phyloP scores from a whole-genome alignment of 1,140 invertebrate species.

The Drosophila punjabiensis region DNA sequence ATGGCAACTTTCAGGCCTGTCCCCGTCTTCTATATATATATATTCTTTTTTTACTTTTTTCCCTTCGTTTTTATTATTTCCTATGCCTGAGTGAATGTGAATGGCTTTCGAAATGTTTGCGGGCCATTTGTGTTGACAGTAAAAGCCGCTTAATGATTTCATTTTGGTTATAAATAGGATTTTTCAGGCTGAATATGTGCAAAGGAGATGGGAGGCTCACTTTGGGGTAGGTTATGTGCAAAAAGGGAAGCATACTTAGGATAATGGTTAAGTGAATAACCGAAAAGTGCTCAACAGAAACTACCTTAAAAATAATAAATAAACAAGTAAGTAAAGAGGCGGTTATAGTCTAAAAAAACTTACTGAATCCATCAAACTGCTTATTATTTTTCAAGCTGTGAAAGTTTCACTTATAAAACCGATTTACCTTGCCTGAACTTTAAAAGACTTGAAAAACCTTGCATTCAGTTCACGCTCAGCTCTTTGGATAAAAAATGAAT shows the following conservation, averaged over 20 bases:
- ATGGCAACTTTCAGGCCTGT: conserved; percentile 53
- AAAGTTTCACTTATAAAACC: not conserved
- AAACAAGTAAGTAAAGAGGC: not conserved
- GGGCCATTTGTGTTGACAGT: conserved; percentile 76
- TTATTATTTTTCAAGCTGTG: not conserved
- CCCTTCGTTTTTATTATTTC: conserved; percentile 70
- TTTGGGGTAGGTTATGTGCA: conserved; percentile 18
- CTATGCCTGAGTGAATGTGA: conserved; percentile 57
- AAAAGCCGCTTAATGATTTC: conserved; percentile 77
- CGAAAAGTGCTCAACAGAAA: not conserved
- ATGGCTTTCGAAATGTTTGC: conserved; percentile 74
- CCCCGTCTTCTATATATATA: not conserved
- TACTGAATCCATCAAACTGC: not conserved
- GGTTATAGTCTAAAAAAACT: not conserved
- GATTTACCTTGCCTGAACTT: not conserved
- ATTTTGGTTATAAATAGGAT: conserved; percentile 68
- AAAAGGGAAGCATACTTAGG: not conserved
- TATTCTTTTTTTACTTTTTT: conserved; percentile 33
- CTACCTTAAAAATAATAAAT: not conserved
- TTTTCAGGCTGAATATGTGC: conserved; percentile 6
- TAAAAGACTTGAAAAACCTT: not conserved
- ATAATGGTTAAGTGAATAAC: not conserved
- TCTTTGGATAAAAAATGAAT: not conserved
- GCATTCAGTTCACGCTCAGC: not conserved
- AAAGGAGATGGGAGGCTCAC: not conserved